Evolutionary conservation across 2,888 invertebrate species (phyloP), one percentile per base, ranked within the genome.

Genomic region (Acrobasis consociella): DNA sequence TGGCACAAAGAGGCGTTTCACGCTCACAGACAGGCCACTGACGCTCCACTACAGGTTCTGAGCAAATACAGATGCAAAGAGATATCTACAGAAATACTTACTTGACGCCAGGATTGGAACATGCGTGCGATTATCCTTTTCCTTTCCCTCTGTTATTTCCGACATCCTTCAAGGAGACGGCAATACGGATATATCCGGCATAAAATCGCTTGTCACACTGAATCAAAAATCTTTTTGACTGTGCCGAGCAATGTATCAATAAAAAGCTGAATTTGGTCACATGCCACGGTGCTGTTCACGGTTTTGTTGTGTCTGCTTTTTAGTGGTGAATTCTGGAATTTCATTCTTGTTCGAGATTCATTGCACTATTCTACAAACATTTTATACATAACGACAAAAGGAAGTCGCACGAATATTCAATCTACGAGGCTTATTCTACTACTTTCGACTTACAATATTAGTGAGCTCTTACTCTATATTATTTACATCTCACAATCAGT

Each of bases 401-500:
- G 11, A 42, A 49, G 46, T 59, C 53, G 39, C 65, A 67, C 67
- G 51, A 60, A 63, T 64, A 63, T 63, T 63, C 52, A 62, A 58
- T 63, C 62, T 59, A 63, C 61, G 80, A 82, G 81, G 77, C 74
- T 83, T 83, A 77, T 77, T 11, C 82, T 79, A 80, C 81, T 78
- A 80, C 77, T 82, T 76, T 76, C 80, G 76, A 78, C 83, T 87
- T 87, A 86, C 72, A 83, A 78, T 84, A 86, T 82, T 80, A 86
- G 85, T 87, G 87, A 90, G 85, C 80, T 79, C 87, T 91, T 90
- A 90, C 67, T 76, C 87, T 90, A 90, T 74, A 65, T 75, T 91
- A 91, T 91, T 80, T 91, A 91, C 92, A 91, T 85, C 87, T 89
- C 89, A 90, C 90, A 88, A 86, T 92, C 91, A 92, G 91, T 91